Conservation (phyloP, 2,888 invertebrate genomes). For the Pristionchus maxplancki region DNA sequence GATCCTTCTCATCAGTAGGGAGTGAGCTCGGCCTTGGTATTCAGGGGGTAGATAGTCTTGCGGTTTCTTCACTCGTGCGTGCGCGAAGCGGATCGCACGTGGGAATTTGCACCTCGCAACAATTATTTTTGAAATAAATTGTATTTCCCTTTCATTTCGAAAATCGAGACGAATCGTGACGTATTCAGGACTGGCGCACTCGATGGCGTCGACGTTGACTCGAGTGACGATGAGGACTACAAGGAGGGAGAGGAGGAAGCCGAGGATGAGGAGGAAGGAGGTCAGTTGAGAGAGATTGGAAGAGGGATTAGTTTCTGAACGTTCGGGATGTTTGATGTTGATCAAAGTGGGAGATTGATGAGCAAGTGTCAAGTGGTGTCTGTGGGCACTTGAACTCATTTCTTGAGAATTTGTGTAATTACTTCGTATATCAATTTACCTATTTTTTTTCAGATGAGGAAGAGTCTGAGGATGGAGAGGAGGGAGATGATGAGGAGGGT, state of each 20-base stretch:
- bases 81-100: not conserved
- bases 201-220: not conserved
- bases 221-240: conserved; percentile 59
- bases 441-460: too few species aligned
- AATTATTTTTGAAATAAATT: not conserved
- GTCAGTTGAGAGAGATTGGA: not conserved
- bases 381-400: too few species aligned
- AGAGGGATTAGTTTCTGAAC: not conserved
- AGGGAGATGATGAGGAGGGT: conserved; percentile 62
- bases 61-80: conserved; percentile 52
- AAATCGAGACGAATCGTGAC: too few species aligned
- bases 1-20: not conserved
- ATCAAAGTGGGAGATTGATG: not conserved
- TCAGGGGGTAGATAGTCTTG: not conserved
- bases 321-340: not conserved
- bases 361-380: not conserved
- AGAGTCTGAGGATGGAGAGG: conserved; percentile 61
- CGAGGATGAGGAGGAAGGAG: conserved; percentile 59
- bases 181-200: not conserved
- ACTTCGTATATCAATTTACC: too few species aligned
- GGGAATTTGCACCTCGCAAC: conserved; percentile 52
- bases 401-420: too few species aligned
- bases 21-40: not conserved
- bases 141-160: not conserved
- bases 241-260: conserved; percentile 62